Base-by-base conservation (phyloP, 1,140 invertebrate species). In the Maniola jurtina region DNA sequence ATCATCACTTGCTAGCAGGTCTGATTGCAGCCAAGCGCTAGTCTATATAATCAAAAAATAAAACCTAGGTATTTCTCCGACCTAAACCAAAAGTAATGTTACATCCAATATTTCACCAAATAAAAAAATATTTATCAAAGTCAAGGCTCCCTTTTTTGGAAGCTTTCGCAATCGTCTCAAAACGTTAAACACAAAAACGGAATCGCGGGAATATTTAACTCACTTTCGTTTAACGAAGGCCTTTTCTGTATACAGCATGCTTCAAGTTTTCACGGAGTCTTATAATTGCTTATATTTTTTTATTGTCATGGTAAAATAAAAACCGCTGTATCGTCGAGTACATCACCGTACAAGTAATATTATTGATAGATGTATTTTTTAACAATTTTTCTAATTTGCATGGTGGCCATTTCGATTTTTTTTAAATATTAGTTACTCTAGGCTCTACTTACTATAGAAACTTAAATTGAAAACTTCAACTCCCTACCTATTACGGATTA, bases 161-260 rank as follows among this genome's bases (percentile, higher is more conserved):
- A 34, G 11, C 11, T 55, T 55, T 34, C 52, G 52, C 52, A 55
- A 55, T 52, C 61, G 61, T 16, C 38, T 42, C 16, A 10, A 42
- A 63, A 14, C 47, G 34, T 52, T 45, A 42, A 63, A 42, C 61
- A 55, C 52, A 42, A 38, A 55, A 40, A 42, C 61, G 16, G 14
- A 55, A 16, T 42, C 35, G 38, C 36, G 48, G 52, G 52, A 55
- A 55, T 63, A 62, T 40, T 48, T 38, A 52, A 64, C 34, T 60
- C 64, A 59, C 64, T 66, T 66, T 66, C 64, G 16, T 66, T 66
- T 61, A 33, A 36, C 14, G 64, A 61, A 66, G 58, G 64, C 40
- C 64, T 61, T 33, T 25, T 55, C 11, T 52, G 16, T 52, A 60
- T 66, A 66, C 64, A 66, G 64, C 6, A 34, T 66, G 64, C 34